Evolutionary conservation across 2,797 vertebrate genomes (phyloP).

Genomic region (Gymnodraco acuticeps): DNA sequence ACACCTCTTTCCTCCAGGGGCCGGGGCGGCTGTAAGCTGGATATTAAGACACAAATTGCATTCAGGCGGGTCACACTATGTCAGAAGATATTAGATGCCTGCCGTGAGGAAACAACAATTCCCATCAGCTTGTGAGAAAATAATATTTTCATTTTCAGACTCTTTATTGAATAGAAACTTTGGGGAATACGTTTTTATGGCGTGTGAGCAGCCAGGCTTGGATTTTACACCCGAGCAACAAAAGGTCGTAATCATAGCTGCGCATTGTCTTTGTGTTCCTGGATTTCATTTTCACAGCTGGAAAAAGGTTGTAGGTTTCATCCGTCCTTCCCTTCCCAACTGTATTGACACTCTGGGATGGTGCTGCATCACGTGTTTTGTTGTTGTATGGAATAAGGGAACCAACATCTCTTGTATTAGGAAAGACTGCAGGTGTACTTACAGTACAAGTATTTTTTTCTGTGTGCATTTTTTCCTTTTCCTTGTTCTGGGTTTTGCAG

Average conservation of each 20-base stretch:
- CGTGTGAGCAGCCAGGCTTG: constrained; percentile 83
- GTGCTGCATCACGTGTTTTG: constrained; percentile 16
- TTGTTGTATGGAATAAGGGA: constrained; percentile 19
- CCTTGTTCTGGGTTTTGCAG: constrained; percentile 61
- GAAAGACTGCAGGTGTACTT: constrained; percentile 57
- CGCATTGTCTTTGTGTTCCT: constrained; percentile 73
- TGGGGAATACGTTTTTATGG: constrained; percentile 94
- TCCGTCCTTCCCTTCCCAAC: constrained; percentile 3
- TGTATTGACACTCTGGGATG: constrained; percentile 34
- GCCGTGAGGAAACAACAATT: constrained; percentile 98
- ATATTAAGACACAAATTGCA: constrained; percentile 99
- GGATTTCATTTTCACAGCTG: constrained; percentile 77
- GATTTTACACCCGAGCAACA: constrained; percentile 89
- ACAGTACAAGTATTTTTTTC: constrained; percentile 3
- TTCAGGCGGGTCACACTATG: constrained; percentile 95
- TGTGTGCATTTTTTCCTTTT: constrained; percentile 51
- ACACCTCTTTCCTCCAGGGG: constrained; percentile 87
- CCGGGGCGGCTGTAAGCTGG: constrained; percentile 92
- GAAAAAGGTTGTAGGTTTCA: constrained; percentile 49
- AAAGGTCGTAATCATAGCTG: constrained; percentile 89
- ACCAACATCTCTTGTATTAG: constrained; percentile 18
- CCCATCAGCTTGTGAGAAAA: constrained; percentile 97
- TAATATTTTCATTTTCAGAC: constrained; percentile 99
- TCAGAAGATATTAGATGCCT: constrained; percentile 99
- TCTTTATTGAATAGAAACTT: constrained; percentile 99